These are phyloP conservation scores for Archilochus colubris DNA, from an alignment of 2,113 vertebrate species.

Conservation along the genomic window DNA sequence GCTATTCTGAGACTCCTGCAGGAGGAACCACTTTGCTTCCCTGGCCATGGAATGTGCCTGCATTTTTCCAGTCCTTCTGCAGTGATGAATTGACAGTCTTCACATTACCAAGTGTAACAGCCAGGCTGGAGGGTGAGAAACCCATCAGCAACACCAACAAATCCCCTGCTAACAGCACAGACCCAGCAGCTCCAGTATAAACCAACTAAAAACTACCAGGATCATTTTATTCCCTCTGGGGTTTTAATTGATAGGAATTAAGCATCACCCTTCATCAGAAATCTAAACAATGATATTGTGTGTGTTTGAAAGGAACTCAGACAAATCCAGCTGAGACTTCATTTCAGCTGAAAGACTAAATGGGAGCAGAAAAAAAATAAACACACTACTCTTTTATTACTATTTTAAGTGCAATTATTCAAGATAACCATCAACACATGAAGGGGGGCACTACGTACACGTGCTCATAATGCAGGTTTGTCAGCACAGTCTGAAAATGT, in stretches of 20 bases:
- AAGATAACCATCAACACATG: neutral
- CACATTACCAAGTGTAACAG: neutral
- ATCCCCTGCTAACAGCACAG: neutral
- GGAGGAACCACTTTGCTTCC: fast-evolving
- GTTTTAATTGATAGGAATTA: neutral
- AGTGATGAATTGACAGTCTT: neutral
- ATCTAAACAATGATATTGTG: neutral
- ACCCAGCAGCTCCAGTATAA: neutral
- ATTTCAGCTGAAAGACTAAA: neutral
- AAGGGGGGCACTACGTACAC: neutral
- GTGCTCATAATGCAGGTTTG: constrained; percentile 17
- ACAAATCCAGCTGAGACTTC: neutral
- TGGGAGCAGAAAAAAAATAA: constrained; percentile 17
- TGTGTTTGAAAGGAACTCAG: neutral
- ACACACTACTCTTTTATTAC: neutral
- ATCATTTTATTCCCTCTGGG: neutral
- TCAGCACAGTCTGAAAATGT: neutral
- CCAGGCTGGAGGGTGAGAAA: neutral
- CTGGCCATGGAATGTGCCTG: neutral
- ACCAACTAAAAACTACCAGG: neutral
- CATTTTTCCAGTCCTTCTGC: neutral
- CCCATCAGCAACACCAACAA: neutral
- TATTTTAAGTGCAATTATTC: constrained; percentile 15
- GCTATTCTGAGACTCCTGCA: neutral
- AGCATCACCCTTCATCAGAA: neutral